phyloP scores from a whole-genome alignment of 2,888 invertebrate genomes.

The Philonicus albiceps region DNA sequence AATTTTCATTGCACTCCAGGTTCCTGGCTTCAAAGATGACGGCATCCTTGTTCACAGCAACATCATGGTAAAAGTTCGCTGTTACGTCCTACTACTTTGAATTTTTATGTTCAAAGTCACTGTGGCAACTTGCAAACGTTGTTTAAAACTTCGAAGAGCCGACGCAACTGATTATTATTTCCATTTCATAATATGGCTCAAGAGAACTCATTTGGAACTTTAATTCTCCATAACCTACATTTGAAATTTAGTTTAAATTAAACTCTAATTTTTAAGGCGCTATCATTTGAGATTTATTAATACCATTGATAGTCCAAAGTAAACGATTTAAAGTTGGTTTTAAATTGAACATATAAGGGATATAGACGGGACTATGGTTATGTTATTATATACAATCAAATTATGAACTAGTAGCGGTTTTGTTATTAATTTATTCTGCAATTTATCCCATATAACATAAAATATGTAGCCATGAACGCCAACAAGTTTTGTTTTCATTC shows the following conservation, averaged over 20 bases:
- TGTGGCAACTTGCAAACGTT: not conserved
- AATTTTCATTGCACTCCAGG: not conserved
- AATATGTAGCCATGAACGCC: too few species aligned
- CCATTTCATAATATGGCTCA: not conserved
- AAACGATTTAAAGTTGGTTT: too few species aligned
- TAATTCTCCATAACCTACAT: not conserved
- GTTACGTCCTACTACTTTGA: not conserved
- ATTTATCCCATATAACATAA: too few species aligned
- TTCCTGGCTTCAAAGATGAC: not conserved
- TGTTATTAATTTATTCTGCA: too few species aligned
- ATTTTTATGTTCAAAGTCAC: not conserved
- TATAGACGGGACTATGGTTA: too few species aligned
- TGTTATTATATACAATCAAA: too few species aligned
- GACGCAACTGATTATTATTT: not conserved
- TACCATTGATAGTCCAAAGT: too few species aligned
- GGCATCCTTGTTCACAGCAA: not conserved
- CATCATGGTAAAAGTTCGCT: not conserved
- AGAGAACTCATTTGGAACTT: not conserved
- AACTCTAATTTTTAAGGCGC: too few species aligned
- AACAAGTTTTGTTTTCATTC: too few species aligned
- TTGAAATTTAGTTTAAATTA: not conserved
- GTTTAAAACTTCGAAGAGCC: not conserved
- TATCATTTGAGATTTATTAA: too few species aligned
- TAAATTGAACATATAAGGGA: too few species aligned
- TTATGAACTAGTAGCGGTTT: too few species aligned